Base-by-base conservation (phyloP, 2,888 invertebrate species). In the Noctua janthina region DNA sequence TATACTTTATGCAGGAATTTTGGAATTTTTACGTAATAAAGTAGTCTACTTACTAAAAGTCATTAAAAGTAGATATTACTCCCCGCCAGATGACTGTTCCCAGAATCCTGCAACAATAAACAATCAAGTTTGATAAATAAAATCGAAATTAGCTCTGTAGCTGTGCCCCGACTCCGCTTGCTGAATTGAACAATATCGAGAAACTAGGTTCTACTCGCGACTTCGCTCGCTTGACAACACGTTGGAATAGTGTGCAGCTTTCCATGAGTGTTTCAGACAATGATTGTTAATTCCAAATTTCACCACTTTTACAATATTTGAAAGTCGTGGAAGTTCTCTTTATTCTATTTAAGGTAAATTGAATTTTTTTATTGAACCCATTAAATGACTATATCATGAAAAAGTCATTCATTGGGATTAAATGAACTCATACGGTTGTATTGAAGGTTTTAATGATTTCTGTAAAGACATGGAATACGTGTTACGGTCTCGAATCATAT, bases 51-150 rank as follows among this genome's bases (percentile, higher is more conserved):
- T 64, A 82, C 71, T 6, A 29, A 68, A 64, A 23, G 2, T 67
- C 10, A 13, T 54, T 59, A 39, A 17, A 71, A 15, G 13, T 51
- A 3, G 13, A 17, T 62, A 46, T 11, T 29, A 1, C 39, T 35
- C 46, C 39, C 39, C 23, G 59, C 39, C 67, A 56, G 76, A 39
- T 68, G 46, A 39, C 46, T 35, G 43, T 20, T 10, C 35, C 51
- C 10, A 20, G 51, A 62, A 54, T 20, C 64, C 82, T 82, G 82
- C 29, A 82, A 73, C 62, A 73, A 82, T 56, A 76, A 29, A 77
- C 10, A 81, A 23, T n/a, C n/a, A 76, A 67, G 17, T 54, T 54
- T 66, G 2, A 10, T 59, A 49, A 5, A n/a, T 23, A n/a, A 35
- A 11, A 69, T 35, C 46, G 4, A 23, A 46, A 35, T 29, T 15